phyloP scores from a whole-genome alignment of 2,888 invertebrate genomes.

The Melinaea menophilus region DNA sequence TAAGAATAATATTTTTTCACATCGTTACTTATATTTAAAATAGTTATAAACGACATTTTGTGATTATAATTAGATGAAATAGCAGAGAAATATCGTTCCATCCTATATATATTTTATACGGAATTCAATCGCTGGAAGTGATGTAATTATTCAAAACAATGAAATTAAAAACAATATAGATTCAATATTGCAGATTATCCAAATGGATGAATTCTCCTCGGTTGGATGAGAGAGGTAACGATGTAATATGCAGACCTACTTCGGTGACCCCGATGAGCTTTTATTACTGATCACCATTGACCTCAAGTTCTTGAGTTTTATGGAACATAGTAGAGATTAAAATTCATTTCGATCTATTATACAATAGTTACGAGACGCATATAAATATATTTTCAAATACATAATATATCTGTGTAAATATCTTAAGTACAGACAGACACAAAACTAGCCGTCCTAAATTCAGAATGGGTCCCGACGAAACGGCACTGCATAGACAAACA shows the following conservation, averaged over 20 bases:
- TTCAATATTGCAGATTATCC: background rate
- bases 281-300: background rate
- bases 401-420: too few species aligned
- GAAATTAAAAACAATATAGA: constrained; percentile 3
- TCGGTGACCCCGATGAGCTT: background rate
- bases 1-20: too few species aligned
- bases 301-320: background rate
- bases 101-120: too few species aligned
- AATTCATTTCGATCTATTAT: too few species aligned
- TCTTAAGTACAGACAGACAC: constrained; percentile 5
- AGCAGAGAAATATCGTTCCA: background rate
- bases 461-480: constrained; percentile 39
- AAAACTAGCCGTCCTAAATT: constrained; percentile 33
- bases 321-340: too few species aligned
- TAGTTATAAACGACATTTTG: too few species aligned
- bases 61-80: too few species aligned
- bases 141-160: background rate
- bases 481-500: constrained; percentile 45
- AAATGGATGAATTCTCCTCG: constrained; percentile 1
- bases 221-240: constrained; percentile 1
- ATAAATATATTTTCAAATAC: background rate
- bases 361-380: background rate
- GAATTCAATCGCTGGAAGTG: too few species aligned
- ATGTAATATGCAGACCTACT: constrained; percentile 5
- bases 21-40: too few species aligned